Evolutionary conservation across 2,888 invertebrate species (phyloP).

Genomic region (Scaptomyza cyrtandrae): DNA sequence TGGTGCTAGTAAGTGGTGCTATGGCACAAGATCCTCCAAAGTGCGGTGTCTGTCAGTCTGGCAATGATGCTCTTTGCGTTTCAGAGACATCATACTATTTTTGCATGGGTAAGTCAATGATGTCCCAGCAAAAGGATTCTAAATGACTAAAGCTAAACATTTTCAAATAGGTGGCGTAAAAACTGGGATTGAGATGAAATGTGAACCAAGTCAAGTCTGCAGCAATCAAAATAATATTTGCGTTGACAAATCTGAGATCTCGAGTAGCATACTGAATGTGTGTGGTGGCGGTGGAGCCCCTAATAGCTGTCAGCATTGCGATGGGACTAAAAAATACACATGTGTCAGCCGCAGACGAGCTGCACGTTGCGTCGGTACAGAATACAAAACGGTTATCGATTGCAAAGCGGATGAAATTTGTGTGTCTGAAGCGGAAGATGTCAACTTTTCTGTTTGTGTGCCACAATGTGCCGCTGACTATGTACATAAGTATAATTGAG

Average conservation of each 20-base stretch:
- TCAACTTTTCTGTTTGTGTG: slow-evolving; percentile 33
- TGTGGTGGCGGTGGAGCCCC: slow-evolving; percentile 21
- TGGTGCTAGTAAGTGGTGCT: not conserved
- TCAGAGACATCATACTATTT: slow-evolving; percentile 32
- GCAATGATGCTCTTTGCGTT: slow-evolving; percentile 32
- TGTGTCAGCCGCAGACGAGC: slow-evolving; percentile 51
- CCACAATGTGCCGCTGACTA: slow-evolving; percentile 44
- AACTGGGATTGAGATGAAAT: slow-evolving; percentile 6
- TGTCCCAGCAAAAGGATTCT: not conserved
- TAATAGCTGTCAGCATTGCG: slow-evolving; percentile 14
- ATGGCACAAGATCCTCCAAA: not conserved
- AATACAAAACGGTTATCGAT: slow-evolving; percentile 3
- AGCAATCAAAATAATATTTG: slow-evolving; percentile 32
- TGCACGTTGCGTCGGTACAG: slow-evolving; percentile 49
- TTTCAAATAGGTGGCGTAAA: slow-evolving; percentile 9
- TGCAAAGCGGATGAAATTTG: slow-evolving; percentile 47
- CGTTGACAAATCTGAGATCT: no score
- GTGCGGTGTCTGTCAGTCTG: slow-evolving; percentile 33
- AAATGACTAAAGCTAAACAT: not conserved
- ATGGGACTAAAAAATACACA: not conserved
- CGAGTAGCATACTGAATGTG: no score
- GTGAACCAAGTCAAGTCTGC: slow-evolving; percentile 35
- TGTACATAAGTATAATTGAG: slow-evolving; percentile 31
- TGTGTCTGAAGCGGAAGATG: slow-evolving; percentile 5
- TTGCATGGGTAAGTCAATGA: slow-evolving; percentile 41